Evolutionary conservation across 2,888 invertebrate species (phyloP), one percentile per base, ranked within the genome.

Genomic region (Polietes domitor): DNA sequence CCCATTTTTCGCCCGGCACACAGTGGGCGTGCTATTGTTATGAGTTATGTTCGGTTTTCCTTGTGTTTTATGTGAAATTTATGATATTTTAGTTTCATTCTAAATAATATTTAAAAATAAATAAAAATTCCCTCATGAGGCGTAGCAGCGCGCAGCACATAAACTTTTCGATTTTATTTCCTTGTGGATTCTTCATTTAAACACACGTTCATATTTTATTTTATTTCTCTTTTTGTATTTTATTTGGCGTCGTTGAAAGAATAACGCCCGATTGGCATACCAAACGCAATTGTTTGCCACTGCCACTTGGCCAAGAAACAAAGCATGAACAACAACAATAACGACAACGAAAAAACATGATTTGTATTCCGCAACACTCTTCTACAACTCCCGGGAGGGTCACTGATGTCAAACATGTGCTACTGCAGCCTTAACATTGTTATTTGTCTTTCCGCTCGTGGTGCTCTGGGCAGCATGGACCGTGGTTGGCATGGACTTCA

Each of bases 351-450:
- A 43, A 28, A 68, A 68, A 68, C 68, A 68, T 68, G 68, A 68
- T 68, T 68, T 68, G 68, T 68, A 5, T 68, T 68, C 24, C 43
- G 2, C 43, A 24, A 68, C 12, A 68, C 68, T 41, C 43, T 1
- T 19, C 24, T 12, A 7, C 65, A 10, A 17, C 65, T 68, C 41
- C 7, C 12, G 65, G 37, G 37, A 26, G 73, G 73, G 41, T 73
- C 61, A 73, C 24, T 43, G 55, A 43, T 61, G 73, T 73, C 73
- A 73, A 37, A 26, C 58, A 73, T 73, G 73, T 73, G 58, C 58
- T 43, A 58, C 72, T 41, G 43, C 73, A 43, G 58, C 41, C 24
- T 61, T 61, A 61, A 73, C 61, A 73, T 73, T 61, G 43, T 61
- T 58, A 43, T 73, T 73, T 61, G 24, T 55, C 19, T 37, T 41